A percentile compares a stretch with the other conserved stretches of the same genome.
phyloP scores from a whole-genome alignment of 2,113 vertebrate species.

The Sylvietta virens region DNA sequence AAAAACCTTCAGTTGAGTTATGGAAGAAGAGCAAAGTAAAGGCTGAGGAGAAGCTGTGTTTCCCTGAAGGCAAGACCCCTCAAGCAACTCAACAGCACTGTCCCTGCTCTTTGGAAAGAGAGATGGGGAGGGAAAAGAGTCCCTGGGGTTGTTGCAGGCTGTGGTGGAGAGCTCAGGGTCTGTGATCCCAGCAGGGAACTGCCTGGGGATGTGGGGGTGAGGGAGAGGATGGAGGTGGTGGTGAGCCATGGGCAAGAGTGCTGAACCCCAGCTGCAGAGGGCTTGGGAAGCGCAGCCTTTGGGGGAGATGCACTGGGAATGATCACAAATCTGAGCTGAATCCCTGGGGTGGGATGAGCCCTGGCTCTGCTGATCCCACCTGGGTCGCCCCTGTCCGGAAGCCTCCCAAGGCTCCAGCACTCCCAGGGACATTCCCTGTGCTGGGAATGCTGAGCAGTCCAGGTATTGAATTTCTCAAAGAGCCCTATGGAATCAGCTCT shows the following conservation, averaged over 20 bases:
- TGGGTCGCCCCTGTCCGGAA: fast-evolving
- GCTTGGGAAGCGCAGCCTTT: not conserved
- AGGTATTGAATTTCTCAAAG: too few relatives aligned
- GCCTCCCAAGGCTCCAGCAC: not conserved
- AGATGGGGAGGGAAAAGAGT: not conserved
- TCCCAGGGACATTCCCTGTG: not conserved
- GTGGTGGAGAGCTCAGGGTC: not conserved
- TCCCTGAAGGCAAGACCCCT: not conserved
- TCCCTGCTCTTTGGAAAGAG: not conserved
- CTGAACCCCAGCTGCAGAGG: not conserved
- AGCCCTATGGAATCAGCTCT: too few relatives aligned
- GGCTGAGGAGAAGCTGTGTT: not conserved
- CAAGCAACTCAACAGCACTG: fast-evolving
- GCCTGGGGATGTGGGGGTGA: not conserved
- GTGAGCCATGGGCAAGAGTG: fast-evolving
- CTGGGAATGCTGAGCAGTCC: not conserved
- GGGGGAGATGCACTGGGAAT: not conserved
- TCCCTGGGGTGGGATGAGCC: fast-evolving
- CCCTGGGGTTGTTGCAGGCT: not conserved
- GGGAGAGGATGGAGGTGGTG: not conserved
- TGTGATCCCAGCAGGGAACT: not conserved
- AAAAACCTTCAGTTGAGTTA: not conserved
- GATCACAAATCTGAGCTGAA: not conserved
- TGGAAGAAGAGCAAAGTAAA: not conserved
- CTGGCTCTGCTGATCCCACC: not conserved